Conservation (phyloP, 2,797 vertebrate species). For the Cossypha polioptera region DNA sequence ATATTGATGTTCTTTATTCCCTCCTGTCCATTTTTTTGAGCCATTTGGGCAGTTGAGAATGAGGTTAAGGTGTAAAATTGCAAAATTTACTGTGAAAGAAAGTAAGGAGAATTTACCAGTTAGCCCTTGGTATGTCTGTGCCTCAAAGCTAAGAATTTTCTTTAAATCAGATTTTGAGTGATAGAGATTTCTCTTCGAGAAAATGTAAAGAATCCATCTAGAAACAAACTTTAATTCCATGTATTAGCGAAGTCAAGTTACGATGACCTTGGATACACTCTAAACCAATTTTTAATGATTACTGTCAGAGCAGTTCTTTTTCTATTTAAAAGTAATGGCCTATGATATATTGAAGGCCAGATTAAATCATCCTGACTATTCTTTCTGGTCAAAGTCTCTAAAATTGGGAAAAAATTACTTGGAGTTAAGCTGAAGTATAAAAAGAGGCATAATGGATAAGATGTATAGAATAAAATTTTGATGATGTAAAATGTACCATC, state of each 20-base stretch:
- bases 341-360: background rate
- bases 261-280: background rate
- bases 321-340: background rate
- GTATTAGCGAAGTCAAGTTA: background rate
- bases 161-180: background rate
- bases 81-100: background rate
- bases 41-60: background rate
- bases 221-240: background rate
- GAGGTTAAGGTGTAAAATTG: background rate
- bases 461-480: background rate
- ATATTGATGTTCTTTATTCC: background rate
- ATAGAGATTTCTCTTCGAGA: background rate
- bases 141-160: background rate
- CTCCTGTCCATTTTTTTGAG: background rate
- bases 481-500: background rate
- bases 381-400: background rate
- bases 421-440: background rate
- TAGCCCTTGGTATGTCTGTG: background rate
- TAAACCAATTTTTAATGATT: slow-evolving; percentile 23
- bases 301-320: background rate
- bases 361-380: background rate
- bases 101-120: background rate
- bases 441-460: background rate
- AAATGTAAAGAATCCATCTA: background rate
- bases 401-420: background rate